Base-by-base conservation (phyloP, 2,113 vertebrate genomes). In the Cololabis saira region DNA sequence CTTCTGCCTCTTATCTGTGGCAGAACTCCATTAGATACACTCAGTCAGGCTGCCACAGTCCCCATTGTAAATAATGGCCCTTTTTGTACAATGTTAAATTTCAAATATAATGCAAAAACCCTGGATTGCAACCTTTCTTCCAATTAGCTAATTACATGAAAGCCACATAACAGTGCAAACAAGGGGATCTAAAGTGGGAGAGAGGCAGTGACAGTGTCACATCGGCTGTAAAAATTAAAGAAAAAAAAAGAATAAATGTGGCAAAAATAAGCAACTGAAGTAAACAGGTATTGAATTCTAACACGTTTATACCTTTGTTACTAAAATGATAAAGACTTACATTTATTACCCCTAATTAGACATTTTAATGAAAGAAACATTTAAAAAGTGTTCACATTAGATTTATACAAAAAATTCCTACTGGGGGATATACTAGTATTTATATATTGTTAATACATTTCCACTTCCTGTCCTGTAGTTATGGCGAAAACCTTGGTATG, bases 1-100 rank as follows among this genome's bases (percentile, higher is more conserved):
- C 22, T 58, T 63, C 37, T 60, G 44, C 30, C 47, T 50, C 60
- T 51, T n/a, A 40, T 63, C 68, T 19, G 40, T 62, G 68, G 41
- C 50, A 62, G 51, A 62, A 24, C 42, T 43, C 19, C 40, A 33
- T n/a, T 63, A 17, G 22, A 56, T 27, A 22, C 52, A 33, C 33
- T 61, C 51, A 11, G n/a, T 33, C 50, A 48, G 41, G 50, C 6
- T 41, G 27, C 21, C 49, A 4, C 22, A 54, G 17, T 63, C 22
- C 33, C 22, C 43, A 42, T 19, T 22, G 18, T 8, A 44, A 57
- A 43, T 50, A 57, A 37, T 19, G 18, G 9, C 1, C 14, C 48
- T 55, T 60, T 71, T 21, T 60, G 43, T 55, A 42, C 44, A 48
- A 37, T 55, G 13, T 55, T 22, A 18, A 57, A 21, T 41, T 5